Evolutionary conservation across 2,888 invertebrate genomes (phyloP).

Genomic region (Aspidiotus rigidus): DNA sequence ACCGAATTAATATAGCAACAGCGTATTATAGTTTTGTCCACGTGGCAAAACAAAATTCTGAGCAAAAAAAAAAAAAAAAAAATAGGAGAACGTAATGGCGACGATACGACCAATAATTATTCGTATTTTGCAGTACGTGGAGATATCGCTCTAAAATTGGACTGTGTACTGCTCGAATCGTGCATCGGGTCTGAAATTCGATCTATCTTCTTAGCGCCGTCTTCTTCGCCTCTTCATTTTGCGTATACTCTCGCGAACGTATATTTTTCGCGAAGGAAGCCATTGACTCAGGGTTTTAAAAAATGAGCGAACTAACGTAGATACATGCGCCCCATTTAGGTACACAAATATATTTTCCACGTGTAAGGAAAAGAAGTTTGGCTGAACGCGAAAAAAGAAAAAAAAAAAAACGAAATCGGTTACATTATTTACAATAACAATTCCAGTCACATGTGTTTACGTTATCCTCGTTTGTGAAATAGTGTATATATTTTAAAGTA

Average conservation of each 20-base stretch:
- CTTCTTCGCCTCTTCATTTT: background rate
- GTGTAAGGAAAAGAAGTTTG: conserved; percentile 10
- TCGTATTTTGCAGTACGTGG: no score
- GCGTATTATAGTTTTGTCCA: no score
- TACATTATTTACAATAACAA: conserved; percentile 31
- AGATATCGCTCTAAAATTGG: no score
- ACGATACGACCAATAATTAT: no score
- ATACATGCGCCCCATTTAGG: conserved; percentile 27
- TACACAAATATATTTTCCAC: conserved; percentile 25
- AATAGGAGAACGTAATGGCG: no score
- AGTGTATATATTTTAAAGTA: conserved; percentile 28
- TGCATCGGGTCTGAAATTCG: no score
- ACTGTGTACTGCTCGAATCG: no score
- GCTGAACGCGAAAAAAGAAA: background rate
- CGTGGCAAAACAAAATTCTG: no score
- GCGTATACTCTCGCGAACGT: background rate
- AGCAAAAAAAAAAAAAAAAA: no score
- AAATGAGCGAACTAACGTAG: conserved; percentile 28
- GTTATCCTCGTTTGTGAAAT: conserved; percentile 31
- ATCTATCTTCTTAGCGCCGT: no score
- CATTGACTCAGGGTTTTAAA: conserved; percentile 29
- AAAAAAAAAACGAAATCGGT: conserved; percentile 11
- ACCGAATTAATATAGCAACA: no score
- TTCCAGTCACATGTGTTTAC: conserved; percentile 32
- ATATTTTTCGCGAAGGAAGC: conserved; percentile 1